Evolutionary conservation across 2,888 invertebrate genomes (phyloP).

Genomic region (Machimus atricapillus): DNA sequence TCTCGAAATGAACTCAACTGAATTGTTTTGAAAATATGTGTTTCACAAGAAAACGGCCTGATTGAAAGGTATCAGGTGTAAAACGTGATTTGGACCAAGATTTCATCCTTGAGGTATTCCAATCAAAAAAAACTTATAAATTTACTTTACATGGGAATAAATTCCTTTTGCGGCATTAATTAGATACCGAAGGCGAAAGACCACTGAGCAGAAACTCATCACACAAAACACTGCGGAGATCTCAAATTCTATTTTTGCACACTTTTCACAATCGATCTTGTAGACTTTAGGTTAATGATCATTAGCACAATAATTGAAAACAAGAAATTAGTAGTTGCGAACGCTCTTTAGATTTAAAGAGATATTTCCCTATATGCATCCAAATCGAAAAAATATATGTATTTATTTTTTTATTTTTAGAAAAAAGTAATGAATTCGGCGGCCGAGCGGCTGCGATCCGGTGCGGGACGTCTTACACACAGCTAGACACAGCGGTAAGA

Average conservation of each 20-base stretch:
- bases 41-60: not conserved
- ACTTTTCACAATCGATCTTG: not conserved
- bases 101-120: not conserved
- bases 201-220: not conserved
- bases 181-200: not conserved
- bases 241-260: constrained; percentile 11
- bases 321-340: not conserved
- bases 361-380: constrained; percentile 31
- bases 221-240: constrained; percentile 10
- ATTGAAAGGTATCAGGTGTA: constrained; percentile 2
- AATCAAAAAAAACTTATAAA: not conserved
- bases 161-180: constrained; percentile 29
- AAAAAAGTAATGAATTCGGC: constrained; percentile 43
- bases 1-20: not conserved
- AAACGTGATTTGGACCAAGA: not conserved
- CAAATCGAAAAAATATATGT: constrained; percentile 24
- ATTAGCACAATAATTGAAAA: not conserved
- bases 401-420: constrained; percentile 43
- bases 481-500: not conserved
- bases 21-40: not conserved
- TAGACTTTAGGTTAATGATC: constrained; percentile 3
- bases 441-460: not conserved
- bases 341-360: not conserved
- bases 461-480: not conserved
- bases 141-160: not conserved